A percentile compares a stretch with the other conserved stretches of the same genome.
Conservation (phyloP, 2,888 invertebrate genomes). For the Tetragnatha montana region DNA sequence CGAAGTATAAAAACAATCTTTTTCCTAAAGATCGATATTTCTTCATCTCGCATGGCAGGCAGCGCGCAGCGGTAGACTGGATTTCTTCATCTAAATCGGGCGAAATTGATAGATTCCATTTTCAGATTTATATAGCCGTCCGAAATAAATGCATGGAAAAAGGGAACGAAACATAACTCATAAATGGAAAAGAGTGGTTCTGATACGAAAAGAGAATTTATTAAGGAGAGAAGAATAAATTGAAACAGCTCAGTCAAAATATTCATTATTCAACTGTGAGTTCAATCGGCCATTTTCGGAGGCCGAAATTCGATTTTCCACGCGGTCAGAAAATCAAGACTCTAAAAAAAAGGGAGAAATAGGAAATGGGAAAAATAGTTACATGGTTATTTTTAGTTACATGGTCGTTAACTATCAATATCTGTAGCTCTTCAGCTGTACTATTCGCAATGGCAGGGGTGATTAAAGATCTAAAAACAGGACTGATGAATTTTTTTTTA, state of each 20-base stretch:
- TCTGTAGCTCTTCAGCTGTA: too few species aligned
- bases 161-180: conserved; percentile 12
- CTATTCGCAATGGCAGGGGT: too few species aligned
- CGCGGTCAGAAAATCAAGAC: neutral
- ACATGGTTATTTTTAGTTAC: neutral
- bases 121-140: conserved; percentile 15
- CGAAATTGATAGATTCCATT: conserved; percentile 43
- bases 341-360: neutral
- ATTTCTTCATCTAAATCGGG: neutral
- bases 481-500: too few species aligned
- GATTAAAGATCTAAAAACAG: too few species aligned
- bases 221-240: neutral
- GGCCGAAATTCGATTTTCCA: neutral
- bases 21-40: conserved; percentile 4
- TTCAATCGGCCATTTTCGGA: neutral
- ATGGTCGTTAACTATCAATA: neutral
- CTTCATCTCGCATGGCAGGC: neutral
- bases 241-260: neutral
- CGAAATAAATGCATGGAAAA: neutral
- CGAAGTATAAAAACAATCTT: conserved; percentile 13
- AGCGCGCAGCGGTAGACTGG: neutral
- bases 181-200: neutral
- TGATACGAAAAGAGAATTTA: neutral
- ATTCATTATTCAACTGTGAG: neutral
- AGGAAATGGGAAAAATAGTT: neutral